Evolutionary conservation across 2,797 vertebrate species (phyloP).

Genomic region (Chloroceryle inda): DNA sequence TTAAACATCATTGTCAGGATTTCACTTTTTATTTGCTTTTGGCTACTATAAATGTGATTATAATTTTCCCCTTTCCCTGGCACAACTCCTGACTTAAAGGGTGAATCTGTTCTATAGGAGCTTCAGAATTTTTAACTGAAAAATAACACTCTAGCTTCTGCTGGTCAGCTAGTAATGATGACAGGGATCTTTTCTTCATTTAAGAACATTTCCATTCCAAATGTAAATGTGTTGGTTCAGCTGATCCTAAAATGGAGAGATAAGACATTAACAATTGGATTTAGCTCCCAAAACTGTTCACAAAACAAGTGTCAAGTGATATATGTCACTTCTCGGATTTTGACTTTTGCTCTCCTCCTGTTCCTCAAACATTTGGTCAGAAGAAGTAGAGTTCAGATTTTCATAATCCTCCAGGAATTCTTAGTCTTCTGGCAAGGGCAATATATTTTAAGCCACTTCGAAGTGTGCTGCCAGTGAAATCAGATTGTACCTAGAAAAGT

Average conservation of each 20-base stretch:
- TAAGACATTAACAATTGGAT: slow-evolving; percentile 17
- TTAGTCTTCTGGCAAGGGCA: neutral
- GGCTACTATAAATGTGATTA: neutral
- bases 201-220: neutral
- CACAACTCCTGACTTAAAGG: neutral
- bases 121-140: neutral
- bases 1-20: neutral
- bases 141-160: neutral
- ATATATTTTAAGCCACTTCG: slow-evolving; percentile 33
- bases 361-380: slow-evolving; percentile 45
- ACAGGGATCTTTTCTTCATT: neutral
- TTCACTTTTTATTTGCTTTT: neutral
- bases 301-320: slow-evolving; percentile 22
- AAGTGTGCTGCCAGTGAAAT: slow-evolving; percentile 4
- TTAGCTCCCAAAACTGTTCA: neutral
- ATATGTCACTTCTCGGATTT: slow-evolving; percentile 26
- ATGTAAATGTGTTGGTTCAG: slow-evolving; percentile 23
- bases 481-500: neutral
- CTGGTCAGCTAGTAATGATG: neutral
- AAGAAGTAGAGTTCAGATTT: slow-evolving; percentile 37
- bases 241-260: neutral
- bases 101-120: neutral
- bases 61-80: neutral
- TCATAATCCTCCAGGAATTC: slow-evolving; percentile 11
- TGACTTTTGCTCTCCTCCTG: slow-evolving; percentile 22